Conservation (phyloP, 2,113 vertebrate species). For the Nibea coibor region DNA sequence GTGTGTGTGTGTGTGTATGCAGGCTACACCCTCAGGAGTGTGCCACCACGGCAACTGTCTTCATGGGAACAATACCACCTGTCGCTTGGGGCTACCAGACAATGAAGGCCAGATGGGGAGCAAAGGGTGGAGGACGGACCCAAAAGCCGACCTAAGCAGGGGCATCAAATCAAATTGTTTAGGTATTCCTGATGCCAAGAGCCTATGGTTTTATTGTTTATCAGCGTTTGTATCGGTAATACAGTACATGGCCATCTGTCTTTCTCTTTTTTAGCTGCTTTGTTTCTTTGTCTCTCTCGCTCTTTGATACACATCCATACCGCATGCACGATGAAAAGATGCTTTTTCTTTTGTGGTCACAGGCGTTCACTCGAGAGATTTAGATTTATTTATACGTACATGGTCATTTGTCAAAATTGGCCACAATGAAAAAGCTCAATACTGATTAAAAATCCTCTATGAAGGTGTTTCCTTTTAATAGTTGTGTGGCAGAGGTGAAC, state of each 20-base stretch:
- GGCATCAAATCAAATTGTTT: conserved; percentile 62
- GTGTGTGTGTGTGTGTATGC: conserved; percentile 34
- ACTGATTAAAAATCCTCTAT: too few relatives aligned
- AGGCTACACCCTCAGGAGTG: conserved; percentile 69
- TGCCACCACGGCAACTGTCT: conserved; percentile 77
- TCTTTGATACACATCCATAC: conserved; percentile 19
- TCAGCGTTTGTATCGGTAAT: conserved; percentile 38
- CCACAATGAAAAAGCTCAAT: neutral
- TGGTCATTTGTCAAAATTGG: neutral
- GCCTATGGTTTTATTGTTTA: conserved; percentile 61
- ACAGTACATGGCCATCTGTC: conserved; percentile 56
- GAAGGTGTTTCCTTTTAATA: too few relatives aligned
- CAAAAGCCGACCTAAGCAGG: conserved; percentile 48
- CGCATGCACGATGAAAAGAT: neutral
- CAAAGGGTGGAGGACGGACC: conserved; percentile 69
- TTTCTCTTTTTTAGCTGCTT: conserved; percentile 22
- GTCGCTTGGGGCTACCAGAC: conserved; percentile 63
- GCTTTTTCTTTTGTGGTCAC: neutral
- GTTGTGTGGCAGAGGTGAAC: too few relatives aligned
- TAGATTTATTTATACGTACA: too few relatives aligned
- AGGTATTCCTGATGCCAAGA: conserved; percentile 56
- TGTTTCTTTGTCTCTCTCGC: conserved; percentile 22
- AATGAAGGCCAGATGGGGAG: conserved; percentile 77
- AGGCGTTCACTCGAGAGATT: too few relatives aligned
- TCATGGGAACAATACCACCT: conserved; percentile 78